Conservation (phyloP, 1,140 invertebrate genomes). For the Anoplophora glabripennis region DNA sequence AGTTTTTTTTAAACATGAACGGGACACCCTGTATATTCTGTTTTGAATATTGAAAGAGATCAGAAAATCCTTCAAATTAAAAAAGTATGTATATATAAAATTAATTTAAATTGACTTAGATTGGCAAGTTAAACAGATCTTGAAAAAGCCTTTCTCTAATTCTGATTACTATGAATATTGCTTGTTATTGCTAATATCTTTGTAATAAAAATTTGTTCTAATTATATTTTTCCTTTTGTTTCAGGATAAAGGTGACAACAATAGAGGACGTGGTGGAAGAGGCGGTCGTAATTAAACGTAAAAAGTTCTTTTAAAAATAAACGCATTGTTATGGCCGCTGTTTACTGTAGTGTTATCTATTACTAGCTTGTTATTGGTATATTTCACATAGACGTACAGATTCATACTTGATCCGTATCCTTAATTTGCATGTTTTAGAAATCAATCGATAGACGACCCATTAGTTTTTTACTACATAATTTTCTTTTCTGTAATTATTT, state of each 20-base stretch:
- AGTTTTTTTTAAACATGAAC: too few relatives aligned
- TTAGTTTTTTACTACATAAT: constrained; percentile 6
- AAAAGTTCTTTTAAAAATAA: background rate
- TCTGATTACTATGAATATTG: too few relatives aligned
- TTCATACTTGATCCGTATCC: background rate
- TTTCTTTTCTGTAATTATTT: constrained; percentile 2
- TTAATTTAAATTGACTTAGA: too few relatives aligned
- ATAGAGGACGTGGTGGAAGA: constrained; percentile 38
- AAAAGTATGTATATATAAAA: too few relatives aligned
- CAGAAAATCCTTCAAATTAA: too few relatives aligned
- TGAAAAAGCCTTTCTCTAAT: too few relatives aligned
- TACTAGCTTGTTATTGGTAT: constrained; percentile 24
- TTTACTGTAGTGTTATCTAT: constrained; percentile 32
- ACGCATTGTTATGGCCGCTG: constrained; percentile 28
- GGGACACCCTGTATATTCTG: too few relatives aligned
- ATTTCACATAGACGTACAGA: background rate
- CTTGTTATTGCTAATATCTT: too few relatives aligned
- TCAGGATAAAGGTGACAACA: constrained; percentile 43
- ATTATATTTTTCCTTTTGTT: constrained; percentile 24
- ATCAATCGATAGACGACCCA: constrained; percentile 2
- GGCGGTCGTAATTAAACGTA: constrained; percentile 40
- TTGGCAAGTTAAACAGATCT: too few relatives aligned
- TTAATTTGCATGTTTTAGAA: constrained; percentile 9
- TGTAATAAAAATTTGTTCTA: too few relatives aligned
- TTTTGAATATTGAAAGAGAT: too few relatives aligned